Base-by-base conservation (phyloP, 1,140 invertebrate species). In the Popillia japonica region DNA sequence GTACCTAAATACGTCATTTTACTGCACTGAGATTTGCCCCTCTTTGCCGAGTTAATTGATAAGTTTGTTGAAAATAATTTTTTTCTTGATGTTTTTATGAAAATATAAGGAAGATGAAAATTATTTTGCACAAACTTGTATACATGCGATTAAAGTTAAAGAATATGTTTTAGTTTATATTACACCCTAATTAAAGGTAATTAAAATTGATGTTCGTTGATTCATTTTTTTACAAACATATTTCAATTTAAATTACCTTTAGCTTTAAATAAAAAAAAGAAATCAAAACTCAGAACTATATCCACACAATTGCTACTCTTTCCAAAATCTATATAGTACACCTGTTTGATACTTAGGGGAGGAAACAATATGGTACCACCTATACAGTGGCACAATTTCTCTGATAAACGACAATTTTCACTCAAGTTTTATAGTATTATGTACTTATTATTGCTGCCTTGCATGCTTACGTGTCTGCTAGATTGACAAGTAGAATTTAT, bases 401-500 rank as follows among this genome's bases (percentile, higher is more conserved):
- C 9, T 34, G 7, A 48, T 48, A 48, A 7, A 48, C 44, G n/a
- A 48, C 3, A 17, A 3, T 48, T 48, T 17, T 17, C 10, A 14
- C n/a, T 48, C 44, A 48, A 14, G 10, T 48, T 48, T 27, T 34
- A 68, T 68, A 68, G 27, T 68, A 55, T 14, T 48, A 14, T 48
- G 17, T 48, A 48, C 44, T 41, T 74, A 34, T 73, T 75, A 75
- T 55, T 44, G 20, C 17, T 76, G 17, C 48, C 22, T 78, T 78
- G 77, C 77, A 78, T 78, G 77, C 42, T 55, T 77, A 11, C 61
- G 59, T 77, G 59, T 72, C 40, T 61, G 55, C 34, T 68, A 68
- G 76, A 34, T 77, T 64, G 64, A 77, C 27, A 23, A n/a, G 61
- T 77, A 77, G 59, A 72, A 77, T 27, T 64, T 77, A 74, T 74